Conservation (phyloP, 2,113 vertebrate species). For the Pteropus alecto region DNA sequence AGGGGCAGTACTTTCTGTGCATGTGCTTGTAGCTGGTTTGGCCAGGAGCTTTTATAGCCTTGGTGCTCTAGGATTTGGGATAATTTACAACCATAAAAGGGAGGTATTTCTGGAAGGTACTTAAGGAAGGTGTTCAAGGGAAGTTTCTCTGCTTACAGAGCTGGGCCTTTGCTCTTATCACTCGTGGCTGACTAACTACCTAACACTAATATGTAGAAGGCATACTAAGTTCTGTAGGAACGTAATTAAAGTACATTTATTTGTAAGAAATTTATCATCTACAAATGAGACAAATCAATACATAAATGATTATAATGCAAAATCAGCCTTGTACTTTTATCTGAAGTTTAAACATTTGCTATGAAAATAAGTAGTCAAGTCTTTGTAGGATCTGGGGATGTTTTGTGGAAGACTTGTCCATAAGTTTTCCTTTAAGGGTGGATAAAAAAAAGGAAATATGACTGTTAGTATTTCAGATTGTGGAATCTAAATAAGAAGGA, state of each 20-base stretch:
- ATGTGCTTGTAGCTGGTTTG: too few relatives aligned
- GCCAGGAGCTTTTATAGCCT: too few relatives aligned
- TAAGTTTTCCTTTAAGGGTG: neutral
- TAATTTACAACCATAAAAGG: too few relatives aligned
- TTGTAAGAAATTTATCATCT: neutral
- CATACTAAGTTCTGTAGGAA: neutral
- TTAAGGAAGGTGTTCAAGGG: too few relatives aligned
- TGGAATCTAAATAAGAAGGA: neutral
- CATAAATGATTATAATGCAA: neutral
- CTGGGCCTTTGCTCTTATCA: too few relatives aligned
- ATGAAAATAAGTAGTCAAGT: neutral
- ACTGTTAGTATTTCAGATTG: neutral
- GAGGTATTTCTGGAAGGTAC: too few relatives aligned
- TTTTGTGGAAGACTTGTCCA: neutral
- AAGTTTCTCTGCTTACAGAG: too few relatives aligned
- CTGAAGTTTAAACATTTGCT: neutral
- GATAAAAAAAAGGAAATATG: neutral
- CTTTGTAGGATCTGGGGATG: neutral
- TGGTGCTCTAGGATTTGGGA: too few relatives aligned
- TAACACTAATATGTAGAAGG: neutral
- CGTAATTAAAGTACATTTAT: neutral
- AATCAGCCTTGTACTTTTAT: neutral
- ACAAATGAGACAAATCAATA: neutral
- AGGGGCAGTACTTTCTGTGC: too few relatives aligned
- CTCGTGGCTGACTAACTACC: too few relatives aligned